Conservation (phyloP, 2,888 invertebrate genomes). For the Papilio gigon region DNA sequence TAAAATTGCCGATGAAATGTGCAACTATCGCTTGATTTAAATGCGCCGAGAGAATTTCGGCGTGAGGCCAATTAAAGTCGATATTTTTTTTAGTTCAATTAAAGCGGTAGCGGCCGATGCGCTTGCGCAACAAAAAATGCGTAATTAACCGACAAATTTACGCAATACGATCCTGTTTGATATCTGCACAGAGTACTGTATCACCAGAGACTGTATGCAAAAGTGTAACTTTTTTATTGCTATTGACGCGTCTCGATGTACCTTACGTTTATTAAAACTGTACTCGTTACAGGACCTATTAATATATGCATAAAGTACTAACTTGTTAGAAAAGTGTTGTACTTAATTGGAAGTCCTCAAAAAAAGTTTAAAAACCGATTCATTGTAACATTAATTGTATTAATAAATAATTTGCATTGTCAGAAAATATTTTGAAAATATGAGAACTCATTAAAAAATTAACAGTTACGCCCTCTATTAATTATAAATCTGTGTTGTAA, state of each 20-base stretch:
- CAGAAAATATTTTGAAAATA: not conserved
- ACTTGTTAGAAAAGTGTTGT: not conserved
- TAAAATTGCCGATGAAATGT: slow-evolving; percentile 60
- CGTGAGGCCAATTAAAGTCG: slow-evolving; percentile 57
- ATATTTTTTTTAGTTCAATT: slow-evolving; percentile 61
- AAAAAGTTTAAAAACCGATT: not conserved
- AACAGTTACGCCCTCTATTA: not conserved
- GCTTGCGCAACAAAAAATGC: slow-evolving; percentile 59
- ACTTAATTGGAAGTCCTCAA: not conserved
- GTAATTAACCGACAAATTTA: slow-evolving; percentile 72
- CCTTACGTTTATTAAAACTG: not conserved
- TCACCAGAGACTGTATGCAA: slow-evolving; percentile 22
- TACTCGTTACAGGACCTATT: too few species aligned
- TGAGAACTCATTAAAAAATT: not conserved
- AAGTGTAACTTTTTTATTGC: slow-evolving; percentile 6
- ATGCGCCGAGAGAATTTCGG: slow-evolving; percentile 48
- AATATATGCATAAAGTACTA: too few species aligned
- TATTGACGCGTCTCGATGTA: not conserved
- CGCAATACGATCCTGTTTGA: slow-evolving; percentile 68
- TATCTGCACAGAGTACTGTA: slow-evolving; percentile 48
- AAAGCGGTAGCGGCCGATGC: slow-evolving; percentile 65
- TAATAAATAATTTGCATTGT: not conserved
- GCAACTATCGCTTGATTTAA: slow-evolving; percentile 62
- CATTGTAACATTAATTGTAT: not conserved
- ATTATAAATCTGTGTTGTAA: slow-evolving; percentile 4